A percentile compares a stretch with the other conserved stretches of the same genome.
Conservation (phyloP, 2,888 invertebrate genomes). For the Seira ritae region DNA sequence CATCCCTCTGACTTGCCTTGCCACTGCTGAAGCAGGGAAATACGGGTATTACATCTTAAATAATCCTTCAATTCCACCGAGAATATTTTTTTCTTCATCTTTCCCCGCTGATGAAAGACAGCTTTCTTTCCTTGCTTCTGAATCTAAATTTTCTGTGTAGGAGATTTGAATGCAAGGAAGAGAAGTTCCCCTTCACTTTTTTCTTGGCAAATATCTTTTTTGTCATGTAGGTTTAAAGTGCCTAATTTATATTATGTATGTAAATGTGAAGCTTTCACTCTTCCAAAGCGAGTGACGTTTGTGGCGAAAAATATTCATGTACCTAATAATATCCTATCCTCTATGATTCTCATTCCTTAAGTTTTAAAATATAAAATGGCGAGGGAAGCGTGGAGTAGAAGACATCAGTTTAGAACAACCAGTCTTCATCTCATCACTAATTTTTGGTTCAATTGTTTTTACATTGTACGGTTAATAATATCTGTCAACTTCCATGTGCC, state of each 20-base stretch:
- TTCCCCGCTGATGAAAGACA: slow-evolving; percentile 45
- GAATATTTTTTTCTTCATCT: slow-evolving; percentile 45
- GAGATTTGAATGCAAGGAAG: background rate
- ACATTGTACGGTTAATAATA: slow-evolving; percentile 58
- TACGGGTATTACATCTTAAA: slow-evolving; percentile 65
- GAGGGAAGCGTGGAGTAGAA: slow-evolving; percentile 36
- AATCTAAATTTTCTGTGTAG: slow-evolving; percentile 27
- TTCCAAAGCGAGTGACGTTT: background rate
- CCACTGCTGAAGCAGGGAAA: slow-evolving; percentile 32
- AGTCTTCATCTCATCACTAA: slow-evolving; percentile 50
- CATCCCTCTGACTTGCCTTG: slow-evolving; percentile 21
- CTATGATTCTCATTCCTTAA: slow-evolving; percentile 44
- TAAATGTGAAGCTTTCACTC: slow-evolving; percentile 38
- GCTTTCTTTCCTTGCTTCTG: slow-evolving; percentile 54
- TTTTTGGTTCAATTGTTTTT: slow-evolving; percentile 59
- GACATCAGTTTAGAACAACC: slow-evolving; percentile 12
- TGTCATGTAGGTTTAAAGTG: background rate
- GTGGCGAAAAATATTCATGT: background rate
- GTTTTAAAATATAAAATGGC: background rate
- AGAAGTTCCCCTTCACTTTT: background rate
- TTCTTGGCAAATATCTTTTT: background rate
- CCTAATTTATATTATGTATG: slow-evolving; percentile 17
- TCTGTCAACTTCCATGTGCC: slow-evolving; percentile 55
- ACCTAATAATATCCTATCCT: too few relatives aligned
- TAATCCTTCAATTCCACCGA: slow-evolving; percentile 63